Percentiles rank a stretch among this genome's conserved stretches.
Conservation (phyloP, 2,797 vertebrate species). For the Capromys pilorides region DNA sequence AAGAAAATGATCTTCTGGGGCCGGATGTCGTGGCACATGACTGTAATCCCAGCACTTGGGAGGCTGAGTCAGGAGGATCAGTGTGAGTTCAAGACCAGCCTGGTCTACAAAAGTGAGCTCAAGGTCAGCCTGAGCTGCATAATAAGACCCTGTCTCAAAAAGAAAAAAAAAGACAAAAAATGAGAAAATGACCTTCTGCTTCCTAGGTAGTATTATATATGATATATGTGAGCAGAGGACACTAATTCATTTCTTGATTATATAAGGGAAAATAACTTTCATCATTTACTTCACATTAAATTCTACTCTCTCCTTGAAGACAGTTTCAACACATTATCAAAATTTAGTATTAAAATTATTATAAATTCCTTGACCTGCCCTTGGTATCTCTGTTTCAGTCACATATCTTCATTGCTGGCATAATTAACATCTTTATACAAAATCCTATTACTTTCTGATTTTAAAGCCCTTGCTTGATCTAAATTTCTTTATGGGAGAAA, state of each 20-base stretch:
- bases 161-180: background rate
- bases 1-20: too few relatives aligned
- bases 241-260: slow-evolving; percentile 36
- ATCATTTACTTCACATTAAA: slow-evolving; percentile 27
- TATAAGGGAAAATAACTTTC: background rate
- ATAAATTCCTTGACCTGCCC: background rate
- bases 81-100: too few relatives aligned
- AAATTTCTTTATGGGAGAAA: slow-evolving; percentile 23
- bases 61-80: too few relatives aligned
- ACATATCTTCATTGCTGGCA: background rate
- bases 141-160: too few relatives aligned
- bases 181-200: background rate
- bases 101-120: too few relatives aligned
- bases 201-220: background rate
- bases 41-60: too few relatives aligned
- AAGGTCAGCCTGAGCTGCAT: too few relatives aligned
- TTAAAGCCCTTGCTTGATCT: slow-evolving; percentile 16
- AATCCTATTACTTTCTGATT: background rate
- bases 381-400: background rate
- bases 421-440: slow-evolving; percentile 44
- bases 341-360: slow-evolving; percentile 37
- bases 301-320: background rate
- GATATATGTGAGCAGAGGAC: background rate
- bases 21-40: too few relatives aligned
- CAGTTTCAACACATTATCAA: background rate